phyloP scores from a whole-genome alignment of 2,888 invertebrate genomes.

The Hyposoter dolosus region DNA sequence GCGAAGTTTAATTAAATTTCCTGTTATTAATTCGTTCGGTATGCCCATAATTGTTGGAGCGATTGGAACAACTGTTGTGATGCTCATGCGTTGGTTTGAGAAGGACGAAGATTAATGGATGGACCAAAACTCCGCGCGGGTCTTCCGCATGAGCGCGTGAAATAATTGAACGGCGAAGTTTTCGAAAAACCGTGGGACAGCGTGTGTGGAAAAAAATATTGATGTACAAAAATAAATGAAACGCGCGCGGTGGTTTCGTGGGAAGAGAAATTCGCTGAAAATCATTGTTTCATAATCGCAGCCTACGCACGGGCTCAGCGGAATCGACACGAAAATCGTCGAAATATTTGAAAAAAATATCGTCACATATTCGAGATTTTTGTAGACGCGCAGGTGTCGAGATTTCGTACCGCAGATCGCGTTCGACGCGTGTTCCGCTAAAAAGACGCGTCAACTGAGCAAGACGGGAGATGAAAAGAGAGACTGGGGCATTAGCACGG shows the following conservation, averaged over 20 bases:
- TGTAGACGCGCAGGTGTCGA: background rate
- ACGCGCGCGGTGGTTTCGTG: background rate
- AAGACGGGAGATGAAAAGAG: conserved; percentile 9
- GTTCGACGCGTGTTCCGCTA: background rate
- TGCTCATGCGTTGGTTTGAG: background rate
- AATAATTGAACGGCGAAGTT: background rate
- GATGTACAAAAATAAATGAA: background rate
- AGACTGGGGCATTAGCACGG: background rate
- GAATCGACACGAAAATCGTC: background rate
- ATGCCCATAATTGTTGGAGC: too few relatives aligned
- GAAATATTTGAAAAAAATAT: background rate
- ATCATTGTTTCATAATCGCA: background rate
- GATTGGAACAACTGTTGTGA: too few relatives aligned
- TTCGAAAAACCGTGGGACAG: background rate
- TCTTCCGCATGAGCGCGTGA: background rate
- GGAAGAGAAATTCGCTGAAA: background rate
- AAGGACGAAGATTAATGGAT: background rate
- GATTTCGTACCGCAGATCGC: background rate
- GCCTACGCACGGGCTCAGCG: background rate
- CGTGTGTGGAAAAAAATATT: background rate
- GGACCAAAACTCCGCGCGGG: background rate
- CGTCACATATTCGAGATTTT: background rate
- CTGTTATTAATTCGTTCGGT: background rate
- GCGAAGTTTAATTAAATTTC: background rate
- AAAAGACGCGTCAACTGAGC: background rate